These are phyloP conservation scores for Cisticola juncidis DNA, from an alignment of 2,113 vertebrate genomes.

Conservation along the genomic window DNA sequence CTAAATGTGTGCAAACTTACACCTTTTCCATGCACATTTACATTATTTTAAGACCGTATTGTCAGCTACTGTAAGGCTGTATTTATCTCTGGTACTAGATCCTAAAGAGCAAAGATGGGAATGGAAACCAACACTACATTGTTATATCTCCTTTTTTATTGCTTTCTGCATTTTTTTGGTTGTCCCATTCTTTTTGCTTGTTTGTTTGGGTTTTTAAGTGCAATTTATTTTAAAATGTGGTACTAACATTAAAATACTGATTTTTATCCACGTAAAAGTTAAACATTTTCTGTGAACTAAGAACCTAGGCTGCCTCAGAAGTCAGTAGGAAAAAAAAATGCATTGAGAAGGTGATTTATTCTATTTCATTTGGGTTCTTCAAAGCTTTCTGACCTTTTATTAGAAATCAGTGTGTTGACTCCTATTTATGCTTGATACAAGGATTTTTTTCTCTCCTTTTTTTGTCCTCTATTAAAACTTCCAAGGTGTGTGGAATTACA, in stretches of 20 bases:
- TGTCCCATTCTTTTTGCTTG: background rate
- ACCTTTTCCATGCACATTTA: background rate
- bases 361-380: background rate
- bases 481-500: background rate
- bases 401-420: background rate
- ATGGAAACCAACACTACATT: accelerated
- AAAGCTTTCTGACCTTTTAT: background rate
- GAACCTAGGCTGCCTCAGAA: background rate
- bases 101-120: background rate
- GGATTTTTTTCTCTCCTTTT: background rate
- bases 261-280: background rate
- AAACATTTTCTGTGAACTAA: background rate
- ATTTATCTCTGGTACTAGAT: background rate
- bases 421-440: background rate
- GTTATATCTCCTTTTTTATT: background rate
- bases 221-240: background rate
- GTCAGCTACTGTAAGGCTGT: background rate
- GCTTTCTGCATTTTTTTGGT: background rate
- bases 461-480: background rate
- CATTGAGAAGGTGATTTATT: background rate
- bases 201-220: background rate
- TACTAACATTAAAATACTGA: background rate
- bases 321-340: background rate
- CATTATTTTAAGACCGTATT: background rate
- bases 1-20: background rate